Conservation (phyloP, 2,113 vertebrate species). For the Centropus unirufus region DNA sequence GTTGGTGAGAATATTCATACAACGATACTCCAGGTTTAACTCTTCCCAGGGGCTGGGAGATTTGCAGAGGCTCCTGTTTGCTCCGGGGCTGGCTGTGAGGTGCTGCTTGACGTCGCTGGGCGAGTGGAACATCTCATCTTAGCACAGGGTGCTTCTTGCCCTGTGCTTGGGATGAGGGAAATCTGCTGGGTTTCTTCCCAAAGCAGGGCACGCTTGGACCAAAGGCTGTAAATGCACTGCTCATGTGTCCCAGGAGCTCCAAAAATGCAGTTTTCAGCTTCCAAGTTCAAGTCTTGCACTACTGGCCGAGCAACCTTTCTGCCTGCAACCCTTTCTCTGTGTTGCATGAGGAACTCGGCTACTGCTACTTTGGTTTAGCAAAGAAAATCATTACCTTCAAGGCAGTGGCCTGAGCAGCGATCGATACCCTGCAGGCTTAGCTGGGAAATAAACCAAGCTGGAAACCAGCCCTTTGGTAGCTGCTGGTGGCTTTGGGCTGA, state of each 20-base stretch:
- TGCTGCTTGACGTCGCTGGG: neutral
- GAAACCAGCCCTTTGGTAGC: neutral
- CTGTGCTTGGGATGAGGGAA: neutral
- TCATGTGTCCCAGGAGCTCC: rapidly evolving
- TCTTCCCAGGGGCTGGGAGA: neutral
- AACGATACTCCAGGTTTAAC: neutral
- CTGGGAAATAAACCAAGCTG: neutral
- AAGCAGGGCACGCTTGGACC: rapidly evolving
- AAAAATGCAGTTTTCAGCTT: neutral
- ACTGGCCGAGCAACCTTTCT: rapidly evolving
- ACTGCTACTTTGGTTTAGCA: neutral
- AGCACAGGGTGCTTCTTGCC: neutral
- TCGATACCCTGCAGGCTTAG: neutral
- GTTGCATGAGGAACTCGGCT: neutral
- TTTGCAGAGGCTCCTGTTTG: neutral
- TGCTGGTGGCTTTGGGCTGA: neutral
- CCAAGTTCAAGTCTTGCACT: neutral
- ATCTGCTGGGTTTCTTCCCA: neutral
- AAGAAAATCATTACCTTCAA: neutral
- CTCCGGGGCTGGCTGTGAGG: rapidly evolving
- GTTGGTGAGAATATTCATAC: neutral
- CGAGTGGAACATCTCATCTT: neutral
- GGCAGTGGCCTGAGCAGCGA: neutral
- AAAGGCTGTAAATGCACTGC: neutral
- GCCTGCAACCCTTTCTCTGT: rapidly evolving